Percentiles rank a stretch among this genome's conserved stretches.
These are phyloP conservation scores for Pandemis cinnamomeana DNA, from an alignment of 2,888 invertebrate species.

Conservation along the genomic window DNA sequence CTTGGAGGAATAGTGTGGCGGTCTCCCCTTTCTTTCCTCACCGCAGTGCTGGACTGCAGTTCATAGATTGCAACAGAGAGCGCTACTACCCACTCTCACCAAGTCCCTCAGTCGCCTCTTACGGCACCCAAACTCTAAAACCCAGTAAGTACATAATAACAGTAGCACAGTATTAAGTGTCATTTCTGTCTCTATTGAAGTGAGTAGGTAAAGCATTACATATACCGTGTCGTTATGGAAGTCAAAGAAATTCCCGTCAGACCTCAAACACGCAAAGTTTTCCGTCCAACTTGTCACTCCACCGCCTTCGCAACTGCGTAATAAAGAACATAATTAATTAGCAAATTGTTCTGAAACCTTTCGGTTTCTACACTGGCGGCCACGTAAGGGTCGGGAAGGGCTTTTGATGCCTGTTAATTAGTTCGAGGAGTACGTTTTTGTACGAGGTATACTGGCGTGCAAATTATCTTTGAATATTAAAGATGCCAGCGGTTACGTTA, in stretches of 20 bases:
- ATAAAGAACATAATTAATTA: constrained; percentile 40
- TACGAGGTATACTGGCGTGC: constrained; percentile 36
- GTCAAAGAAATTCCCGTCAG: constrained; percentile 23
- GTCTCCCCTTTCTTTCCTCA: no score
- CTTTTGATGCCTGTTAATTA: constrained; percentile 41
- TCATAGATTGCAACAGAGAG: no score
- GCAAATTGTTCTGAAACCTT: constrained; percentile 35
- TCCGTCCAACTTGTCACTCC: constrained; percentile 34
- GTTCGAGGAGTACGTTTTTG: constrained; percentile 37
- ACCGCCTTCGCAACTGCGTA: constrained; percentile 30
- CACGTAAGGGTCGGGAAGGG: constrained; percentile 33
- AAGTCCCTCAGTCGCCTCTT: no score
- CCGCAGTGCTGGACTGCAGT: no score
- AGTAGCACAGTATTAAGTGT: background rate
- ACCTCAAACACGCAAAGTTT: constrained; percentile 34
- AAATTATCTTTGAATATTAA: constrained; percentile 38
- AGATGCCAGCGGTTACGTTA: constrained; percentile 29
- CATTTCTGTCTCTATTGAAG: constrained; percentile 4
- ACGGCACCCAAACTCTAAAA: no score
- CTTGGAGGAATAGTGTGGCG: no score
- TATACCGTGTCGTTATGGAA: background rate
- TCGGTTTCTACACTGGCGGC: constrained; percentile 25
- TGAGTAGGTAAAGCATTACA: background rate
- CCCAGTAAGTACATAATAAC: background rate
- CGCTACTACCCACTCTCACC: no score